phyloP scores from a whole-genome alignment of 1,140 invertebrate species.

The Bilobella aurantiaca region DNA sequence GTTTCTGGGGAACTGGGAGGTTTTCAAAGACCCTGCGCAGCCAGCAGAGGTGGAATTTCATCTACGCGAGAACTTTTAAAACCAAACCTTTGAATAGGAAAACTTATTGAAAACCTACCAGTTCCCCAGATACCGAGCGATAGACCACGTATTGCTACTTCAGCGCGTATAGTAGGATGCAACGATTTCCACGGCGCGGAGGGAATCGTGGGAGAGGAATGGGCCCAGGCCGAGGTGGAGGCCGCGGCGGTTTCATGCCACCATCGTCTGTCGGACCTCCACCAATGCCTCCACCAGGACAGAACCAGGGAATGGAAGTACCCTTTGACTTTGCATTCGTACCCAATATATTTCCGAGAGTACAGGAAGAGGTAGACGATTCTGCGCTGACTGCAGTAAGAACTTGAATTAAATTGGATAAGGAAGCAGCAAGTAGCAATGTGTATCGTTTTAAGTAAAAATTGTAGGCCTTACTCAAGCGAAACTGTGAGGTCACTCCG shows the following conservation, averaged over 20 bases:
- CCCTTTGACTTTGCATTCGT: not conserved
- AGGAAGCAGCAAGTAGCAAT: not conserved
- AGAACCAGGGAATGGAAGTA: not conserved
- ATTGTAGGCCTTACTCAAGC: slow-evolving; percentile 68
- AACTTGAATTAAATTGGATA: not conserved
- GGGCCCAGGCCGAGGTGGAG: not conserved
- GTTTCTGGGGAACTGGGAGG: too few species aligned
- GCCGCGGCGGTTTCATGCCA: too few species aligned
- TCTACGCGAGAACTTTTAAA: too few species aligned
- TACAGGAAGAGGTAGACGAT: not conserved
- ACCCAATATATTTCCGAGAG: not conserved
- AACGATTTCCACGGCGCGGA: not conserved
- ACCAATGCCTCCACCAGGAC: not conserved
- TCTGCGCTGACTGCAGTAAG: not conserved
- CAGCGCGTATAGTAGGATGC: too few species aligned
- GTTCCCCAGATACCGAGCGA: too few species aligned
- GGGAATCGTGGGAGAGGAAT: not conserved
- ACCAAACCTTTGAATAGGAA: too few species aligned
- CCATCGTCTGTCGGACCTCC: too few species aligned
- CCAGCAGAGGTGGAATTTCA: too few species aligned
- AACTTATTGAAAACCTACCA: too few species aligned
- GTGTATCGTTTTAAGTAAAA: not conserved
- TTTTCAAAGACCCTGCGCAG: too few species aligned
- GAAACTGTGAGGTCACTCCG: slow-evolving; percentile 80
- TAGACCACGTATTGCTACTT: too few species aligned